Evolutionary conservation across 2,797 vertebrate genomes (phyloP).

Genomic region (Malacoctenus gilli): DNA sequence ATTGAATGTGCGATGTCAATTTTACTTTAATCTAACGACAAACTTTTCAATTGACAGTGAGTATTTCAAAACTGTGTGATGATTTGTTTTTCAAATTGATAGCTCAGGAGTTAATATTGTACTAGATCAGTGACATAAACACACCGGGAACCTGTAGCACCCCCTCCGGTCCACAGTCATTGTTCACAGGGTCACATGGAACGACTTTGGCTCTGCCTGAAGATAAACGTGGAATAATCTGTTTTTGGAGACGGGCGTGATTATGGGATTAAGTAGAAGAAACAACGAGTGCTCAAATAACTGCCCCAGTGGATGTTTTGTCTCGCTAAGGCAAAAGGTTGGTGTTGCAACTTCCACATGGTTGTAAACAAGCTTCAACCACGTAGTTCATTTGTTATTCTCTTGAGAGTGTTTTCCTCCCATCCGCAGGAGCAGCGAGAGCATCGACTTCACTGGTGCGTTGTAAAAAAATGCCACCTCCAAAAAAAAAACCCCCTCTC

Average conservation of each 20-base stretch:
- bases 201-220: conserved; percentile 28
- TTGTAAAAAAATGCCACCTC: conserved; percentile 41
- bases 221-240: conserved; percentile 46
- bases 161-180: background rate
- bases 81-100: too few relatives aligned
- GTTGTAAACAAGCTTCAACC: conserved; percentile 36
- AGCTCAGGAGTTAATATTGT: too few relatives aligned
- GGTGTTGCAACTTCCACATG: conserved; percentile 11
- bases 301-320: conserved; percentile 37
- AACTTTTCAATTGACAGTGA: too few relatives aligned
- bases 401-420: conserved; percentile 33
- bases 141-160: too few relatives aligned
- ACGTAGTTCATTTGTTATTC: conserved; percentile 43
- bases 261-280: conserved; percentile 41
- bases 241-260: conserved; percentile 40
- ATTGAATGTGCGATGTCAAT: too few relatives aligned
- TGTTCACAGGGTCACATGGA: conserved; percentile 33
- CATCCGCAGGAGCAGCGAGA: conserved; percentile 20
- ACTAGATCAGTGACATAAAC: too few relatives aligned
- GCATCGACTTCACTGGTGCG: conserved; percentile 9
- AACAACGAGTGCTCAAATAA: conserved; percentile 30
- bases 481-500: conserved; percentile 20
- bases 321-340: conserved; percentile 35
- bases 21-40: too few relatives aligned
- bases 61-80: too few relatives aligned